Evolutionary conservation across 2,797 vertebrate species (phyloP), one percentile per base, ranked within the genome.

Genomic region (Spatula versicolor): DNA sequence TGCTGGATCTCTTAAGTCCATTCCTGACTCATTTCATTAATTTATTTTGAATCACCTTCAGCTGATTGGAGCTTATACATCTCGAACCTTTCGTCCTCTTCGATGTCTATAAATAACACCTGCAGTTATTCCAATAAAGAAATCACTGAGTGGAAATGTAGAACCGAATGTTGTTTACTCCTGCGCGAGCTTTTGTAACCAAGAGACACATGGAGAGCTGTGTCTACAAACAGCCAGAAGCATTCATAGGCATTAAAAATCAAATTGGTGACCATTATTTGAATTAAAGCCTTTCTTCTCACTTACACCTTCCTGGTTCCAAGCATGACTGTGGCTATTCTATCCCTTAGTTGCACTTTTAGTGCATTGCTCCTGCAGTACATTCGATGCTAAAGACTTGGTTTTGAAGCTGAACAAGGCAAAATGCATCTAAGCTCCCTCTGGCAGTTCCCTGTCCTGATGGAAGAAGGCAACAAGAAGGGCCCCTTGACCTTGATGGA

Each of bases 41-140:
- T 93, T 93, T 95, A 94, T 96, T 93, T 92, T 83, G 88, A 87
- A 95, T 92, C 64, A 75, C 37, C 76, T 92, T 91, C 92, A 81
- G 30, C 79, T 91, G 73, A 87, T 96, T 93, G 68, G 92, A 95
- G 63, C 55, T 6, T 66, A 78, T 33, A 72, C 68, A 81, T 90
- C 50, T 89, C 64, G 75, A 72, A 66, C 72, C 26, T 63, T 56
- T 83, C 33, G 69, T 62, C 76, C 55, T 30, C 19, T 91, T 83
- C 81, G 55, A 66, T 87, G 66, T 87, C 76, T 87, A 43, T 75
- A 89, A 92, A 72, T 87, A 91, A 89, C 63, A 62, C 19, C 62
- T 94, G 46, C 84, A 86, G 80, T 81, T 60, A 76, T 88, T 91
- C 66, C 79, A 93, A 78, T 92, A 91, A 93, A 92, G 80, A 66